Conservation (phyloP, 2,888 invertebrate genomes). For the Agrilus mali region DNA sequence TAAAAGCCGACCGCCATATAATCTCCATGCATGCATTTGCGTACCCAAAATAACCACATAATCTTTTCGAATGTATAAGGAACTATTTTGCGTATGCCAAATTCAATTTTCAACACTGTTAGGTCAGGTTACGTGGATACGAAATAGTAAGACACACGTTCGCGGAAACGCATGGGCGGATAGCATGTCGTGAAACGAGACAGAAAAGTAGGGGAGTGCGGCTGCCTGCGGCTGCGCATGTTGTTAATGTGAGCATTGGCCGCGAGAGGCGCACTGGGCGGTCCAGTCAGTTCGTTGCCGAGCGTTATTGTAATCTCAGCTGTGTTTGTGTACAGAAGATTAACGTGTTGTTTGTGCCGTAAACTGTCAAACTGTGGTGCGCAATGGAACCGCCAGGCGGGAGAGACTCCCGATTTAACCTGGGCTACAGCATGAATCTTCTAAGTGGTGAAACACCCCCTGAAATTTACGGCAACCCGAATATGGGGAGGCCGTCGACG, state of each 20-base stretch:
- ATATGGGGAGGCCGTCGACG: constrained; percentile 47
- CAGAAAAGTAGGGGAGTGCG: constrained; percentile 18
- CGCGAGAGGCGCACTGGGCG: constrained; percentile 29
- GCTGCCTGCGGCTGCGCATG: constrained; percentile 25
- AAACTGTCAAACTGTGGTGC: constrained; percentile 34
- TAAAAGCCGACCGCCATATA: too few species aligned
- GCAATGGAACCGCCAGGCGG: constrained; percentile 83
- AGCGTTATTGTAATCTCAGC: constrained; percentile 28
- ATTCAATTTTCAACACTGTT: constrained; percentile 20
- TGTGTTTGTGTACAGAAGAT: constrained; percentile 26
- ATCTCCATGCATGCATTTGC: too few species aligned
- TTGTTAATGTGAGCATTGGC: constrained; percentile 26
- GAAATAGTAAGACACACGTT: too few species aligned
- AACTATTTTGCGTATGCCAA: constrained; percentile 22
- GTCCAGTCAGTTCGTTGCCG: constrained; percentile 32
- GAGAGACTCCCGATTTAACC: constrained; percentile 82
- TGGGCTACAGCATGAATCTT: constrained; percentile 77
- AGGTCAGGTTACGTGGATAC: constrained; percentile 23
- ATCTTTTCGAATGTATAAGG: constrained; percentile 17
- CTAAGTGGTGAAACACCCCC: constrained; percentile 62
- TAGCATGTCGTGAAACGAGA: not conserved
- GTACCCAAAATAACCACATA: too few species aligned
- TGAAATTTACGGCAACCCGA: constrained; percentile 59
- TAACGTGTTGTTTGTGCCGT: constrained; percentile 29
- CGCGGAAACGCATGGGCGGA: constrained; percentile 13